phyloP scores from a whole-genome alignment of 1,140 invertebrate species.

The Drosophila serrata region DNA sequence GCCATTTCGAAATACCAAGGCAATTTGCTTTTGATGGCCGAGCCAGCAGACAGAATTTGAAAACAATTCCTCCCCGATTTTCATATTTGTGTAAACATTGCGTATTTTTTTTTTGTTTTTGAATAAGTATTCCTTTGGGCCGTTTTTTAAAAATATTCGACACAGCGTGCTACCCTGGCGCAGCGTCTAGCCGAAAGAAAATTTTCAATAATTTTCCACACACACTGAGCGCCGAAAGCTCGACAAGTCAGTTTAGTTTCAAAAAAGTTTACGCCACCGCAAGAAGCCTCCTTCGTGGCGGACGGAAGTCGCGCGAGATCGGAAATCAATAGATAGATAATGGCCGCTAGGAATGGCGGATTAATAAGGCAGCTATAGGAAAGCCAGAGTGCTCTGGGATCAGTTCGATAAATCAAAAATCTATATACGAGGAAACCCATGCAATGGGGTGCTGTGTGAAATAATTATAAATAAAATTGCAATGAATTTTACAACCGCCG shows the following conservation, averaged over 20 bases:
- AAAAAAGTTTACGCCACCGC: conserved; percentile 76
- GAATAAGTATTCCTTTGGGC: conserved; percentile 16
- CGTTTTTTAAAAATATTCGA: conserved; percentile 9
- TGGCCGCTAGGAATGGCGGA: conserved; percentile 31
- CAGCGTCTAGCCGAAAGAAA: conserved; percentile 60
- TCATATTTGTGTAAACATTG: conserved; percentile 47
- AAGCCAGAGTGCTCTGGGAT: conserved; percentile 8
- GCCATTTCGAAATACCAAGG: conserved; percentile 38
- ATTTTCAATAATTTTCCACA: conserved; percentile 83
- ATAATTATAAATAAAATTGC: conserved; percentile 67
- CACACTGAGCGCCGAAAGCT: conserved; percentile 64
- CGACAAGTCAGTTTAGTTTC: conserved; percentile 73
- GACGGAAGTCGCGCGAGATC: conserved; percentile 19
- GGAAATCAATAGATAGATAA: conserved; percentile 66
- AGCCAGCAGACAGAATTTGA: conserved; percentile 12
- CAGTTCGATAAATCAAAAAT: conserved; percentile 21
- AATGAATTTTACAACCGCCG: conserved; percentile 66
- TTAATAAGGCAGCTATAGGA: conserved; percentile 23
- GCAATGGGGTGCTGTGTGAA: conserved; percentile 15
- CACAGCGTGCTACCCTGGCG: conserved; percentile 70
- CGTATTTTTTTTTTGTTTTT: no score
- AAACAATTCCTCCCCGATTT: conserved; percentile 26
- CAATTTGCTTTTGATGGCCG: conserved; percentile 40
- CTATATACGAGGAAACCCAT: conserved; percentile 2
- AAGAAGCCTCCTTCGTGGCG: conserved; percentile 55